Conservation (phyloP, 2,113 vertebrate species). For the Bujurquina vittata region DNA sequence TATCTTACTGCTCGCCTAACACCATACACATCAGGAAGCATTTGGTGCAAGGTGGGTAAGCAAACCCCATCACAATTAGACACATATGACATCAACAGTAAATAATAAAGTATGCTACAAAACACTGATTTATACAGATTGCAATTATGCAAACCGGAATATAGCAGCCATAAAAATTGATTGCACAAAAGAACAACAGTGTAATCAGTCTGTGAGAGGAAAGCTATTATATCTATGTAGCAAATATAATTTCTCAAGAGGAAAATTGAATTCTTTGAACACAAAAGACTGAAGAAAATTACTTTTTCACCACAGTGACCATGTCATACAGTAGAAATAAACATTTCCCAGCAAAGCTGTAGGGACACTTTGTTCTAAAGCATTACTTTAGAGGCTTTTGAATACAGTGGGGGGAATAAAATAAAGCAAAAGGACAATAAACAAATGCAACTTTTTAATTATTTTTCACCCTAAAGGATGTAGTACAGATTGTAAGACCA, state of each 20-base stretch:
- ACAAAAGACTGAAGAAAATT: constrained; percentile 49
- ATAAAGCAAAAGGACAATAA: not conserved
- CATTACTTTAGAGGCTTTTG: constrained; percentile 12
- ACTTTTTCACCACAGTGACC: constrained; percentile 34
- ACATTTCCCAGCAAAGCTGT: not conserved
- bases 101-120: not conserved
- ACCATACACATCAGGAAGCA: not conserved
- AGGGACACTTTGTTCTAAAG: constrained; percentile 26
- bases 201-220: constrained; percentile 33
- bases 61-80: not conserved
- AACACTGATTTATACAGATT: not conserved
- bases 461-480: not conserved
- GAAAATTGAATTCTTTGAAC: constrained; percentile 61
- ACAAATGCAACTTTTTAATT: not conserved
- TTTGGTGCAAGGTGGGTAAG: not conserved
- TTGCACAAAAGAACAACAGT: constrained; percentile 31
- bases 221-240: constrained; percentile 45
- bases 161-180: constrained; percentile 8
- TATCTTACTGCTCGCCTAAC: not conserved
- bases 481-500: accelerated
- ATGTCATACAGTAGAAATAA: constrained; percentile 27
- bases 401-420: not conserved
- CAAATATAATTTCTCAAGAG: constrained; percentile 60
- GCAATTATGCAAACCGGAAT: not conserved
- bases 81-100: not conserved